Conservation (phyloP, 2,888 invertebrate species). For the Notodonta ziczac region DNA sequence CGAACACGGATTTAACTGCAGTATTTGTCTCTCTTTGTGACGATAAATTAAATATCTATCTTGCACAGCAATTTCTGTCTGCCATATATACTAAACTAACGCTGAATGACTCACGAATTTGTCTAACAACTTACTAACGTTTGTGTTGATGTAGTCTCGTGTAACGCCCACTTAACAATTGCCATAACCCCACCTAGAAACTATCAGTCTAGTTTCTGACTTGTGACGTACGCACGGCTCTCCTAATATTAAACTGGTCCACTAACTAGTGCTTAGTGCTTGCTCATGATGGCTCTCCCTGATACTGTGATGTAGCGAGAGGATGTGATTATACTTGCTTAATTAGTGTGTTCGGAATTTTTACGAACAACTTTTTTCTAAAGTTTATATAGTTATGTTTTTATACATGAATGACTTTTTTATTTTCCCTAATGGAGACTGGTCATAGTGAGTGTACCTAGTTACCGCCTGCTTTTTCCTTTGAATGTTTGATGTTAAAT, state of each 20-base stretch:
- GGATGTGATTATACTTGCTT: neutral
- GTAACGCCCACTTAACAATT: neutral
- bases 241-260: neutral
- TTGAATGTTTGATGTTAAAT: too few species aligned
- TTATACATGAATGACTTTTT: too few species aligned
- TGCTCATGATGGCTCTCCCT: neutral
- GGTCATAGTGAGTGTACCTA: too few species aligned
- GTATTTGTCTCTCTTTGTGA: too few species aligned
- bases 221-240: neutral
- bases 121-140: conserved; percentile 1
- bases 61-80: neutral
- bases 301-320: neutral
- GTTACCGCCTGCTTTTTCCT: too few species aligned
- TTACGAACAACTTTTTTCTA: too few species aligned
- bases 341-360: neutral
- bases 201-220: neutral
- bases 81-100: neutral
- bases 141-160: neutral
- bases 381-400: too few species aligned
- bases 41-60: too few species aligned
- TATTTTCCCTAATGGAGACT: too few species aligned
- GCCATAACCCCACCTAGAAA: neutral
- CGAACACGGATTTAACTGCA: too few species aligned
- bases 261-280: neutral
- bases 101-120: neutral